Base-by-base conservation (phyloP, 2,113 vertebrate genomes). In the Burhinus bistriatus region DNA sequence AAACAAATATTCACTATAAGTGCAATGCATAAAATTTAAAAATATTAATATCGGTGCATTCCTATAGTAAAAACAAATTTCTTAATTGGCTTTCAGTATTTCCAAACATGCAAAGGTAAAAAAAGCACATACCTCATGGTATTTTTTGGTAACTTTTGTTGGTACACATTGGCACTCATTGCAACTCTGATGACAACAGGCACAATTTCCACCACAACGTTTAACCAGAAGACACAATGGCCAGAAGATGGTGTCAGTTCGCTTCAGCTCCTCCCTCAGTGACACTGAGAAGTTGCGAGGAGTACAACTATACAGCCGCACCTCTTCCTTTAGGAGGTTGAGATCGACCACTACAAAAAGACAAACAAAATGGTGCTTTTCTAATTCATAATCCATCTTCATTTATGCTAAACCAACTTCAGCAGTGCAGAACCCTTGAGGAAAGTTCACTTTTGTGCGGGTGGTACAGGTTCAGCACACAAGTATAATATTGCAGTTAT, bases 231-330 rank as follows among this genome's bases (percentile, higher is more conserved):
- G 98, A 89, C 99, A 99, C 95, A 98, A 98, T 6, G 99, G 99
- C 99, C 99, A 99, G 98, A 99, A 99, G 98, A 99, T 99, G 95
- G 98, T 99, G 70, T 99, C 99, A 3, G 99, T 99, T 91, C 99
- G 98, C 97, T 98, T 99, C 47, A 99, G 97, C 97, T 99, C 99
- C 97, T 99, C 99, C 42, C 99, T 97, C 93, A 99, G 94, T 6
- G 99, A 99, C 69, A 99, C 99, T 0, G 99, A 99, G 97, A 99
- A 99, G 98, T 99, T 99, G 27, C 99, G 99, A 5, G 99, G 99
- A 1, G 99, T 99, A 96, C 99, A 99, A 76, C 99, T 99, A 92
- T 99, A 99, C 7, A 99, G 97, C 40, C 97, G 98, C 29, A 99
- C 99, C 78, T 99, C 99, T 91, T 99, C 99, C 94, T 99, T 99